Evolutionary conservation across 1,140 invertebrate species (phyloP).

Genomic region (Bactericera cockerelli): DNA sequence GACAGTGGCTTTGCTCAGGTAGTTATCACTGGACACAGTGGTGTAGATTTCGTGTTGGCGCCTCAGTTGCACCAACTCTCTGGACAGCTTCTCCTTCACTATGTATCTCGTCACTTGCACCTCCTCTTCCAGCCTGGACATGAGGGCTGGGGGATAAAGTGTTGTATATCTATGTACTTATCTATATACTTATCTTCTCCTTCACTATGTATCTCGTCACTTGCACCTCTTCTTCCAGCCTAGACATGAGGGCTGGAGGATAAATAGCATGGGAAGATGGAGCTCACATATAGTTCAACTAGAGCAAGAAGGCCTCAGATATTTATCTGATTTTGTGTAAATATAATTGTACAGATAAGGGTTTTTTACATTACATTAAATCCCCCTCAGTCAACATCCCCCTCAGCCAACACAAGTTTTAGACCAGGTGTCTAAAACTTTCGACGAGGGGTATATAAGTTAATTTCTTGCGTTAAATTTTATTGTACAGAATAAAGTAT

Average conservation of each 20-base stretch:
- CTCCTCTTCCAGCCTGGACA: conserved; percentile 61
- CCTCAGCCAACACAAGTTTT: no score
- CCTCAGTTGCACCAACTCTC: conserved; percentile 44
- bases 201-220: conserved; percentile 57
- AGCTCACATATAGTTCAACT: background rate
- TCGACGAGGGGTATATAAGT: no score
- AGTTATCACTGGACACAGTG: background rate
- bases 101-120: conserved; percentile 56
- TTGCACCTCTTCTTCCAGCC: conserved; percentile 59
- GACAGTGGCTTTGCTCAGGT: conserved; percentile 6
- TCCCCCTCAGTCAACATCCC: no score
- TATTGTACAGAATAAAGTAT: no score
- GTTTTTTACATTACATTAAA: no score
- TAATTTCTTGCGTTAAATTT: no score
- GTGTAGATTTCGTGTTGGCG: conserved; percentile 44
- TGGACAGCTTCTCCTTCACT: conserved; percentile 59
- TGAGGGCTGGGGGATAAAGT: conserved; percentile 23
- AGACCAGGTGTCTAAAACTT: no score
- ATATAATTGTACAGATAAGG: no score
- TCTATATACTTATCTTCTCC: conserved; percentile 45
- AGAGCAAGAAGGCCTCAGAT: background rate
- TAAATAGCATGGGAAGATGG: conserved; percentile 2
- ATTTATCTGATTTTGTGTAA: no score
- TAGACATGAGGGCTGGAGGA: conserved; percentile 35
- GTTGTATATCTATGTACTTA: no score